These are phyloP conservation scores for Numenius arquata DNA, from an alignment of 2,113 vertebrate genomes.

Conservation along the genomic window DNA sequence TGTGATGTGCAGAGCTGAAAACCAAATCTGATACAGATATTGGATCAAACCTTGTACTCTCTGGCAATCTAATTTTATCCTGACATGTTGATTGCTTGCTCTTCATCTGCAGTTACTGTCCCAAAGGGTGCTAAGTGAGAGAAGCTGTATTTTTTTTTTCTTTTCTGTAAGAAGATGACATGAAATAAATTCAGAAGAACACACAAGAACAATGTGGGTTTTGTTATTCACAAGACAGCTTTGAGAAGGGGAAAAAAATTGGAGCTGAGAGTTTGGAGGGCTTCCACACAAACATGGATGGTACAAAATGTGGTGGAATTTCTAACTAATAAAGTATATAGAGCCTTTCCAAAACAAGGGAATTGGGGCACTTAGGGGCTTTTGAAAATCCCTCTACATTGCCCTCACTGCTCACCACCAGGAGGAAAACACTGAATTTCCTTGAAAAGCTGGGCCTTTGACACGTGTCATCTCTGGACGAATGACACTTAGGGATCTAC, in stretches of 20 bases:
- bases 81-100: conserved; percentile 55
- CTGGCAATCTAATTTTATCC: conserved; percentile 55
- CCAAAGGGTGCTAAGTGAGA: conserved; percentile 32
- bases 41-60: conserved; percentile 39
- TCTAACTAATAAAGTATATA: not conserved
- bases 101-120: conserved; percentile 38
- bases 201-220: conserved; percentile 30
- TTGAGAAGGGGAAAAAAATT: not conserved
- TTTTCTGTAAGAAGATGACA: not conserved
- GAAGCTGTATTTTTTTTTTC: not conserved
- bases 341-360: not conserved
- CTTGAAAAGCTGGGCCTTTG: not conserved
- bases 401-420: not conserved
- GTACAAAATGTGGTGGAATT: not conserved
- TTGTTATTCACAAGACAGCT: conserved; percentile 28
- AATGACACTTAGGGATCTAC: not conserved
- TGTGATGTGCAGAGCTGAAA: not conserved
- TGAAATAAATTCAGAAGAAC: conserved; percentile 32
- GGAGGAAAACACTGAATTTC: not conserved
- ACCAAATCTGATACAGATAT: not conserved
- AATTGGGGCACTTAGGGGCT: accelerated
- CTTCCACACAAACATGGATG: not conserved
- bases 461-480: accelerated
- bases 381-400: not conserved
- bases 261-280: not conserved